Evolutionary conservation across 2,113 vertebrate species (phyloP).

Genomic region (Numida meleagris): DNA sequence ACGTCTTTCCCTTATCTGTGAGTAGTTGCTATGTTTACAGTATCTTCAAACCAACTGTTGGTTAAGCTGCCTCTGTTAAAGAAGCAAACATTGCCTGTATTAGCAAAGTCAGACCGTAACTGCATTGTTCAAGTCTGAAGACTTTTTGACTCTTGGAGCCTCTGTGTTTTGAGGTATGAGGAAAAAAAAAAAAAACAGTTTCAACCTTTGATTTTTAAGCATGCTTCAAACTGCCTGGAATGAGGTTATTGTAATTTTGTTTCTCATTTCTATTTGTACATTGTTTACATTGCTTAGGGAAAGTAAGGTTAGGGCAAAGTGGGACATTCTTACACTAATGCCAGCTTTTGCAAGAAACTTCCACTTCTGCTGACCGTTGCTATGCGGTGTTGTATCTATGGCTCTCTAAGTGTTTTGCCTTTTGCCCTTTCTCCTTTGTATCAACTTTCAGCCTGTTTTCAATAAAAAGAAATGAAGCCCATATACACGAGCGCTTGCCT

Average conservation of each 20-base stretch:
- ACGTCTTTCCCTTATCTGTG: not conserved
- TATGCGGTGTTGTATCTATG: not conserved
- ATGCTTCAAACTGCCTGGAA: not conserved
- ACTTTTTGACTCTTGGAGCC: not conserved
- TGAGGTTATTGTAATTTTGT: not conserved
- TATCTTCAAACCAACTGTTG: not conserved
- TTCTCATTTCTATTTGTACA: not conserved
- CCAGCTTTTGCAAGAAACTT: not conserved
- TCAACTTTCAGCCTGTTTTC: not conserved
- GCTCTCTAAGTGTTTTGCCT: not conserved
- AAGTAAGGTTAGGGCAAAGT: not conserved
- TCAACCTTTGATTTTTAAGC: not conserved
- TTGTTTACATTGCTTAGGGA: not conserved
- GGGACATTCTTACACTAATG: not conserved
- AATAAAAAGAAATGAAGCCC: not conserved
- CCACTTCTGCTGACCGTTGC: not conserved
- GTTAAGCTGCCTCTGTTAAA: not conserved
- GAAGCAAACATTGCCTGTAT: not conserved
- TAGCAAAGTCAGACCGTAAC: not conserved
- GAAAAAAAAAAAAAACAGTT: not conserved
- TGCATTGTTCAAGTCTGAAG: not conserved
- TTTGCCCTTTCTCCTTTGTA: not conserved
- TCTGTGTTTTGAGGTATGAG: not conserved
- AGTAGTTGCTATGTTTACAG: not conserved
- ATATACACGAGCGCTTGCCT: not conserved